Evolutionary conservation across 2,113 vertebrate species (phyloP), one percentile per base, ranked within the genome.

Genomic region (Colossoma macropomum): DNA sequence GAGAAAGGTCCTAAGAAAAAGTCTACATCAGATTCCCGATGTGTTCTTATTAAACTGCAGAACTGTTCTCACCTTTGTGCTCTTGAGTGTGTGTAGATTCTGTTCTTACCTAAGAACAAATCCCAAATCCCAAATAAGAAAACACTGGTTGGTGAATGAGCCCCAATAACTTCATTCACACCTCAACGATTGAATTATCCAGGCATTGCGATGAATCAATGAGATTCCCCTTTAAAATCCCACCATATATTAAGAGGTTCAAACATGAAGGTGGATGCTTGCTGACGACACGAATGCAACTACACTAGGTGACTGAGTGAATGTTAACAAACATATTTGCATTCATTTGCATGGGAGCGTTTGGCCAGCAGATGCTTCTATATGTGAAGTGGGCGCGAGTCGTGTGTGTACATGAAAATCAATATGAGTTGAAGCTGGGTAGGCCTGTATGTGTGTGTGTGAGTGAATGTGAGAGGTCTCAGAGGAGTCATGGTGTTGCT

Each of bases 401-500:
- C 15, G 21, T 54, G 41, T 77, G 75, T 83, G 81, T 59, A 59
- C 50, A 56, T 63, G 56, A 34, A 68, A 70, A 78, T 34, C 3
- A 38, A 76, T 82, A 59, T 7, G 16, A 45, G 71, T 52, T 69
- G 52, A 66, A 68, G n/a, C 30, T 60, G 56, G 54, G 54, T 65
- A 77, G 25, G 77, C 75, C 60, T 72, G 32, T 62, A n/a, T 76
- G 63, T 56, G 81, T 78, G 54, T 54, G 34, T 54, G 54, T 72
- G 32, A 62, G 75, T 73, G 75, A 63, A 75, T 50, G 41, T 72
- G 75, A 78, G 82, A 73, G 59, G 75, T 73, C 82, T 84, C 75
- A 27, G 59, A 84, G 75, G 82, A 79, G 66, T 15, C 15, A 45
- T 78, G 73, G 38, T 82, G 66, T 62, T 77, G 84, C 74, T 84